phyloP scores from a whole-genome alignment of 2,888 invertebrate genomes.

The Tolmerus cingulatus region DNA sequence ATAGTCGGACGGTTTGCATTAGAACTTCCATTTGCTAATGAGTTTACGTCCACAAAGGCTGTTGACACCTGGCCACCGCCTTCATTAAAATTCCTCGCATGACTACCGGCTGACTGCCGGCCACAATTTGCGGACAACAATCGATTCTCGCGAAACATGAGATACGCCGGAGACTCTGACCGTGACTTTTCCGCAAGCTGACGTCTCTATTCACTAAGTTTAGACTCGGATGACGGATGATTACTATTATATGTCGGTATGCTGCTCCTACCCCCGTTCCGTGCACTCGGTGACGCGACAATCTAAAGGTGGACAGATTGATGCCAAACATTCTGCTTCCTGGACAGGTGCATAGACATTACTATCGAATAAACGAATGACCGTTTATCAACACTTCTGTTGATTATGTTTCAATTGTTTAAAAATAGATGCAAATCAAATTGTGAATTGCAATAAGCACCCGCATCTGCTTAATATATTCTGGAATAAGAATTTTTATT shows the following conservation, averaged over 20 bases:
- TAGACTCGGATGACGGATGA: neutral
- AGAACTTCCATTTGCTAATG: neutral
- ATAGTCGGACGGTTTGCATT: neutral
- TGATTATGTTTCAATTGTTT: no score
- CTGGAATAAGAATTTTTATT: no score
- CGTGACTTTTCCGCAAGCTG: neutral
- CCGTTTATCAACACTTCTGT: neutral
- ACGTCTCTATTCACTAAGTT: neutral
- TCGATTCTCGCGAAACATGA: neutral
- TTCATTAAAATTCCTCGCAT: neutral
- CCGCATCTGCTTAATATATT: no score
- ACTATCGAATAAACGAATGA: neutral
- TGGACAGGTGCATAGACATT: neutral
- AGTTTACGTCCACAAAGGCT: neutral
- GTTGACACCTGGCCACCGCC: neutral
- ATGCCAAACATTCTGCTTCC: neutral
- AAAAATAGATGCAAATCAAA: no score
- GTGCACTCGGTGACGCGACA: neutral
- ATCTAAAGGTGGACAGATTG: neutral
- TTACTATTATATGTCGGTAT: neutral
- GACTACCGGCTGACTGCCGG: neutral
- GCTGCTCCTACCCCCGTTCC: neutral
- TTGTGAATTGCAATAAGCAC: no score
- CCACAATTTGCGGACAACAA: neutral
- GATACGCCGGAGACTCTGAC: neutral